Evolutionary conservation across 1,140 invertebrate genomes (phyloP).

Genomic region (Hyles vespertilio): DNA sequence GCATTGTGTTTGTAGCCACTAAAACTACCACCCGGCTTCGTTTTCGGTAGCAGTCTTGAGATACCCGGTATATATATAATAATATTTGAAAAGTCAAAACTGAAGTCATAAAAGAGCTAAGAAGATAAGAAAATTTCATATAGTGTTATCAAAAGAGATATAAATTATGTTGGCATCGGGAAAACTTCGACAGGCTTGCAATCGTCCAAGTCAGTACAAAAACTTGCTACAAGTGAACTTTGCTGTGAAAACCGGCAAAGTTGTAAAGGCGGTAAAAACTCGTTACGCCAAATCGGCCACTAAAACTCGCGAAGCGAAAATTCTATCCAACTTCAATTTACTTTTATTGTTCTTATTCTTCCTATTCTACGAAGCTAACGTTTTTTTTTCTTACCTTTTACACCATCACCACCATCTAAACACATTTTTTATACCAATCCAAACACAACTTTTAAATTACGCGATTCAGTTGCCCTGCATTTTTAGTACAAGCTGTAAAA

Average conservation of each 20-base stretch:
- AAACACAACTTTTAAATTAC: slow-evolving; percentile 23
- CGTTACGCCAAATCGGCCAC: slow-evolving; percentile 69
- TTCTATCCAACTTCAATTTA: slow-evolving; percentile 74
- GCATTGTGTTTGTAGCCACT: too few species aligned
- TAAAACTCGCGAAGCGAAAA: slow-evolving; percentile 73
- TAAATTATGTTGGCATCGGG: slow-evolving; percentile 4
- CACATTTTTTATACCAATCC: slow-evolving; percentile 59
- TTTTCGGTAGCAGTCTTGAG: too few species aligned
- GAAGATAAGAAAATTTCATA: slow-evolving; percentile 11
- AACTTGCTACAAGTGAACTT: slow-evolving; percentile 38
- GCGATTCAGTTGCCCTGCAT: too few species aligned
- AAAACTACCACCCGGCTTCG: too few species aligned
- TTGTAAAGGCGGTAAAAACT: slow-evolving; percentile 71
- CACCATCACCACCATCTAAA: slow-evolving; percentile 39
- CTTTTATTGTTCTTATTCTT: slow-evolving; percentile 71
- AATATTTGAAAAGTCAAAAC: not conserved
- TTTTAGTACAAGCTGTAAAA: too few species aligned
- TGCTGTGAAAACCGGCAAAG: slow-evolving; percentile 49
- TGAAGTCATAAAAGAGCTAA: not conserved
- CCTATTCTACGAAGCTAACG: slow-evolving; percentile 44
- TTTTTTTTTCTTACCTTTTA: slow-evolving; percentile 53
- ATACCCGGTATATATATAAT: too few species aligned
- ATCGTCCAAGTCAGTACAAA: slow-evolving; percentile 21
- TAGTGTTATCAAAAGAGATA: slow-evolving; percentile 9
- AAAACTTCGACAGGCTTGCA: slow-evolving; percentile 18